These are phyloP conservation scores for Labia minor DNA, from an alignment of 2,888 invertebrate genomes.

Conservation along the genomic window DNA sequence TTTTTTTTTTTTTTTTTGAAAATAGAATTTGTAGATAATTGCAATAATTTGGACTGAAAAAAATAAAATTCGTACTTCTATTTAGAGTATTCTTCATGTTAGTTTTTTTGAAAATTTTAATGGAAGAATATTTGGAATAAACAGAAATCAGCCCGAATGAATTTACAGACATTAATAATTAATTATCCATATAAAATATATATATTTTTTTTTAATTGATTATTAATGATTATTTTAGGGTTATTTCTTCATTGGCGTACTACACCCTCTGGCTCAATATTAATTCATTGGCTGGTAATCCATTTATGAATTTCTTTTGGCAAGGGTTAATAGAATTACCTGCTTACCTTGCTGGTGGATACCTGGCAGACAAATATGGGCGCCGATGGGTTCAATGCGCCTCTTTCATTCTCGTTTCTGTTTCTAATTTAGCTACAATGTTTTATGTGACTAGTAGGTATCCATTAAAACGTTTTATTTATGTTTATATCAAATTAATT, in stretches of 20 bases:
- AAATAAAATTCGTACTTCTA: too few species aligned
- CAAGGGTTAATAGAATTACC: conserved; percentile 54
- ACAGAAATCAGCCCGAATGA: too few species aligned
- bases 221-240: conserved; percentile 38
- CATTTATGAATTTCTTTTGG: conserved; percentile 52
- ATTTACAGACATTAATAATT: too few species aligned
- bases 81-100: too few species aligned
- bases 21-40: too few species aligned
- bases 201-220: too few species aligned
- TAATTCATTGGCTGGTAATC: conserved; percentile 48
- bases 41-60: too few species aligned
- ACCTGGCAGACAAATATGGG: conserved; percentile 42
- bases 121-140: too few species aligned
- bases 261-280: conserved; percentile 44
- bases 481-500: neutral
- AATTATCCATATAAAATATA: too few species aligned
- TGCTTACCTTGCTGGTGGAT: conserved; percentile 47
- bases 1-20: too few species aligned
- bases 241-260: conserved; percentile 42
- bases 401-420: conserved; percentile 37
- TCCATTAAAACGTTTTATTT: neutral
- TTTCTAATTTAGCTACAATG: conserved; percentile 38
- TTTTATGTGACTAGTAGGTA: conserved; percentile 35
- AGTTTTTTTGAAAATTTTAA: too few species aligned
- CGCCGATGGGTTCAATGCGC: conserved; percentile 41